These are phyloP conservation scores for Turritopsis rubra DNA, from an alignment of 30 jellyfish, hydroid and myxozoan species.

Conservation along the genomic window DNA sequence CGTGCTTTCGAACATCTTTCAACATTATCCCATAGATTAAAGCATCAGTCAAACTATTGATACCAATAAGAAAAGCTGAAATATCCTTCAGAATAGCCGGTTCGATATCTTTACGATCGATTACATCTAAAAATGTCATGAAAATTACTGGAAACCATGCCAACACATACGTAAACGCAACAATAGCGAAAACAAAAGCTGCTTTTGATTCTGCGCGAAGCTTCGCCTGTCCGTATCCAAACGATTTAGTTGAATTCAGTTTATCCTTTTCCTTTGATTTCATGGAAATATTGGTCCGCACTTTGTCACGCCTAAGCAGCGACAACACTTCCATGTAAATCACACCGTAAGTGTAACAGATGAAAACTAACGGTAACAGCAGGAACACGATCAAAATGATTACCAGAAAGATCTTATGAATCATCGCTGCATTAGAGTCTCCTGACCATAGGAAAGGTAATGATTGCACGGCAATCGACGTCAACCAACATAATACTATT, in stretches of 20 bases:
- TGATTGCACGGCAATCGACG: slow-evolving; percentile 39
- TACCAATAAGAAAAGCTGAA: slow-evolving; percentile 49
- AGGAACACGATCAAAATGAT: slow-evolving; percentile 46
- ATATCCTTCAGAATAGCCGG: slow-evolving; percentile 34
- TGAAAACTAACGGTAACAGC: slow-evolving; percentile 54
- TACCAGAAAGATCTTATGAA: slow-evolving; percentile 27
- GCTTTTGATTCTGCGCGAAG: slow-evolving; percentile 41
- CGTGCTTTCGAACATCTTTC: slow-evolving; percentile 39
- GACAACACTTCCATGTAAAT: slow-evolving; percentile 21
- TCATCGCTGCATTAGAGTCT: not conserved
- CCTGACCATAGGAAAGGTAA: slow-evolving; percentile 63
- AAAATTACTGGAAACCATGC: slow-evolving; percentile 72
- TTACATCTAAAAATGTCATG: slow-evolving; percentile 63
- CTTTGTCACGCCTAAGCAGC: not conserved
- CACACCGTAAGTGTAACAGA: slow-evolving; percentile 15
- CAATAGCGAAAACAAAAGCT: slow-evolving; percentile 65
- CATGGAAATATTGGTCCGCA: not conserved
- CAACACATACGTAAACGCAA: slow-evolving; percentile 65
- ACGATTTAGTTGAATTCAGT: no score
- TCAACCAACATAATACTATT: slow-evolving; percentile 37
- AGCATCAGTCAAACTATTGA: slow-evolving; percentile 56
- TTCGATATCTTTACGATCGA: slow-evolving; percentile 24
- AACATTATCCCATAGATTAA: slow-evolving; percentile 51
- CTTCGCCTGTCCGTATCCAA: not conserved
- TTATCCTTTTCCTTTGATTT: not conserved